Evolutionary conservation across 2,113 vertebrate genomes (phyloP), one percentile per base, ranked within the genome.

Genomic region (Natator depressus): DNA sequence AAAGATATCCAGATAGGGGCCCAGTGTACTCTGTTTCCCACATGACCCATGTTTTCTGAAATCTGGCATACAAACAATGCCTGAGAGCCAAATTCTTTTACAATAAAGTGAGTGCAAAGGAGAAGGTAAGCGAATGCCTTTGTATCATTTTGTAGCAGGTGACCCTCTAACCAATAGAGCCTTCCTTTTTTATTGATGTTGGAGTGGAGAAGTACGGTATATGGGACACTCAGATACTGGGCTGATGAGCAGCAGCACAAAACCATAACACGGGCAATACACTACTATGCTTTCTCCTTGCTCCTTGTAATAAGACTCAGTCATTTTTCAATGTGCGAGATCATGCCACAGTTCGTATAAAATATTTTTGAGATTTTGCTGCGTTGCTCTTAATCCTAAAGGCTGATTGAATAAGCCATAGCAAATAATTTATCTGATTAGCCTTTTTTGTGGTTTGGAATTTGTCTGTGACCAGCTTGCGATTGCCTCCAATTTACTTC

Each of bases 141-240:
- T 75, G 2, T 1, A 13, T 20, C n/a, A 9, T 22, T 24, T 2
- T 53, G 19, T 1, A 22, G 3, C 1, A 57, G 29, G n/a, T 12
- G 3, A 4, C 25, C 5, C 5, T 81, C 25, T 22, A 55, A 35
- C 4, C 85, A 35, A 49, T 0, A 1, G 12, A 46, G 2, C 1
- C 2, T 2, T 57, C 24, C 92, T 69, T 83, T 10, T 20, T 85
- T 50, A 19, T 0, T 0, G 6, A 2, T 2, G 1, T 5, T 79
- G 72, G 65, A 90, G 25, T 1, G 1, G 27, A 82, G 3, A 54
- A 91, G 92, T 65, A 31, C 53, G 78, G 46, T 2, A 49, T 0
- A 0, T 0, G 2, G 9, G 53, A 38, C 16, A 3, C 25, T 85
- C 35, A 65, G 65, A 1, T 79, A 2, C 76, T 10, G 46, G 54